Conservation (phyloP, 2,797 vertebrate species). For the Ctenochaetus hawaiiensis region DNA sequence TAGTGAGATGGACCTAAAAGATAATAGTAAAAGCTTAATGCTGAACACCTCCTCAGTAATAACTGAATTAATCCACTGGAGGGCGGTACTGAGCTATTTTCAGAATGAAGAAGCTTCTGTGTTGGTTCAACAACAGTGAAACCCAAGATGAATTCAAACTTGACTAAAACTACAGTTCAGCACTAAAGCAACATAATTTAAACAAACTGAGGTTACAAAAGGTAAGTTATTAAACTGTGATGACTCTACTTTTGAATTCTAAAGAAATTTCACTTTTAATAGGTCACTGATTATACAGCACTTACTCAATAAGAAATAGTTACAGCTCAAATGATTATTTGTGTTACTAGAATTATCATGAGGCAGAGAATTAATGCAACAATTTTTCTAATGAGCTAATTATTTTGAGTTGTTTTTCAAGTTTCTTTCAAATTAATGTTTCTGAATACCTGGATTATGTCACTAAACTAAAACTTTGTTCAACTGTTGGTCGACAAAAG, state of each 20-base stretch:
- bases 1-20: background rate
- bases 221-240: too few species aligned
- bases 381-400: background rate
- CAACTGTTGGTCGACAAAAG: background rate
- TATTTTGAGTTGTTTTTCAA: background rate
- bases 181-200: background rate
- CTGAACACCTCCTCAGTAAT: constrained; percentile 26
- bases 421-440: background rate
- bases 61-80: constrained; percentile 60
- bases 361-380: background rate
- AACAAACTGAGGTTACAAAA: background rate
- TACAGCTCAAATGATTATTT: too few species aligned
- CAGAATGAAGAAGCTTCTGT: background rate
- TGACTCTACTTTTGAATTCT: too few species aligned
- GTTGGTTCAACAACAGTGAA: background rate
- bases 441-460: background rate
- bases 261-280: too few species aligned
- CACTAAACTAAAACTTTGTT: too few species aligned
- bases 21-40: background rate
- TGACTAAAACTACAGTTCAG: background rate
- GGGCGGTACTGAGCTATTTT: constrained; percentile 68
- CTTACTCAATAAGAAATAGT: too few species aligned
- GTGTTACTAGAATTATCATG: background rate
- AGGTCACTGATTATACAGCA: too few species aligned
- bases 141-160: constrained; percentile 3